Conservation (phyloP, 2,888 invertebrate species). For the Minunthozetes semirufus region DNA sequence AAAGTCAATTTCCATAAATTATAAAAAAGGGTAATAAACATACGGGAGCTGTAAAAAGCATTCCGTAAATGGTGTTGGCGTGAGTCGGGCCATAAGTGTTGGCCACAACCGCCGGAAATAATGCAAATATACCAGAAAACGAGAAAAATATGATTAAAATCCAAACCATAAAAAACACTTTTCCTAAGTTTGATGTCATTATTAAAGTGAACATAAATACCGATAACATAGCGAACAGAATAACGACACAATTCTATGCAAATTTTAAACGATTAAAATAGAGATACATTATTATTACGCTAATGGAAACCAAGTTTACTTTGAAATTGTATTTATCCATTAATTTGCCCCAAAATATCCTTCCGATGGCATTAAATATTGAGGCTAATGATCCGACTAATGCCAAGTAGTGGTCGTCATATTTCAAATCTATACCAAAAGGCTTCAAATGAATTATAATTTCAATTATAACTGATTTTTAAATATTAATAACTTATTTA, state of each 20-base stretch:
- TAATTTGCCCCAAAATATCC: conserved; percentile 51
- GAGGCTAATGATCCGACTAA: conserved; percentile 51
- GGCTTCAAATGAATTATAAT: conserved; percentile 44
- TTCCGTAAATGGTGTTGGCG: conserved; percentile 46
- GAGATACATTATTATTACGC: not conserved
- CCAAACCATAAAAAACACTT: conserved; percentile 45
- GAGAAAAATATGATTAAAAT: conserved; percentile 46
- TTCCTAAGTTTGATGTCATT: conserved; percentile 41
- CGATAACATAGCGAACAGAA: conserved; percentile 39
- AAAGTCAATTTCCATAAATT: conserved; percentile 21
- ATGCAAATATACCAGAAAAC: conserved; percentile 47
- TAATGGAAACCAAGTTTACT: conserved; percentile 11
- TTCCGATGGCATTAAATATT: conserved; percentile 50
- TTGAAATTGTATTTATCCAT: conserved; percentile 50
- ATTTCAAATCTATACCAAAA: conserved; percentile 50
- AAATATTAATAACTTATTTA: not conserved
- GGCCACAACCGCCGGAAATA: conserved; percentile 48
- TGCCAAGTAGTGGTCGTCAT: conserved; percentile 52
- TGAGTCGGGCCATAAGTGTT: conserved; percentile 47
- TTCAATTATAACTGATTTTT: not conserved
- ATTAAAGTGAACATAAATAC: conserved; percentile 43
- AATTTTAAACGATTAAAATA: conserved; percentile 36
- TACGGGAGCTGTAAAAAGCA: conserved; percentile 46
- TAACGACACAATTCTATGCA: conserved; percentile 43
- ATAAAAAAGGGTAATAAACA: conserved; percentile 34